phyloP scores from a whole-genome alignment of 2,113 vertebrate species.

The Narcine bancroftii region DNA sequence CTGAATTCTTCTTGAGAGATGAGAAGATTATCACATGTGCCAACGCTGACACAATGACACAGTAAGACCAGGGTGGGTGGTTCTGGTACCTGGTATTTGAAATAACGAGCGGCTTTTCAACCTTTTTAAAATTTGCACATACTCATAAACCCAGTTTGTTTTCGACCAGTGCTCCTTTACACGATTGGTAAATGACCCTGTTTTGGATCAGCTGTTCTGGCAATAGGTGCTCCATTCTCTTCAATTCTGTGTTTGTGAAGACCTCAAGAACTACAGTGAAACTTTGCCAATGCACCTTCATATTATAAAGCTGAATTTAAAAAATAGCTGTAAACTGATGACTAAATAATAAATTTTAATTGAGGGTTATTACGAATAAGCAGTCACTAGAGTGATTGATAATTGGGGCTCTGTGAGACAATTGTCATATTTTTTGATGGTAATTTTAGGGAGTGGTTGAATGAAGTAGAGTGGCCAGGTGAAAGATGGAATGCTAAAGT shows the following conservation, averaged over 20 bases:
- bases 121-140: neutral
- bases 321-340: neutral
- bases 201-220: neutral
- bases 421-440: too few relatives aligned
- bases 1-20: too few relatives aligned
- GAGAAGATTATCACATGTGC: too few relatives aligned
- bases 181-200: neutral
- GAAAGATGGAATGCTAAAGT: too few relatives aligned
- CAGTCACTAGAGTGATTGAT: too few relatives aligned
- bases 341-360: neutral
- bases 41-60: too few relatives aligned
- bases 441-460: too few relatives aligned
- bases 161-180: neutral
- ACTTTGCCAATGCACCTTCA: neutral
- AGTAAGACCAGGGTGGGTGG: neutral
- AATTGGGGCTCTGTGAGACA: too few relatives aligned
- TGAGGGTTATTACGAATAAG: too few relatives aligned
- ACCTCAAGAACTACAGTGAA: neutral
- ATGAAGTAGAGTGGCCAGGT: too few relatives aligned
- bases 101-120: neutral
- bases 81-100: neutral
- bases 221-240: neutral
- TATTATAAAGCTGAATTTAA: neutral
- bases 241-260: neutral
- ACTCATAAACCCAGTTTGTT: neutral